These are phyloP conservation scores for Neostethus bicornis DNA, from an alignment of 2,797 vertebrate species.

Conservation along the genomic window DNA sequence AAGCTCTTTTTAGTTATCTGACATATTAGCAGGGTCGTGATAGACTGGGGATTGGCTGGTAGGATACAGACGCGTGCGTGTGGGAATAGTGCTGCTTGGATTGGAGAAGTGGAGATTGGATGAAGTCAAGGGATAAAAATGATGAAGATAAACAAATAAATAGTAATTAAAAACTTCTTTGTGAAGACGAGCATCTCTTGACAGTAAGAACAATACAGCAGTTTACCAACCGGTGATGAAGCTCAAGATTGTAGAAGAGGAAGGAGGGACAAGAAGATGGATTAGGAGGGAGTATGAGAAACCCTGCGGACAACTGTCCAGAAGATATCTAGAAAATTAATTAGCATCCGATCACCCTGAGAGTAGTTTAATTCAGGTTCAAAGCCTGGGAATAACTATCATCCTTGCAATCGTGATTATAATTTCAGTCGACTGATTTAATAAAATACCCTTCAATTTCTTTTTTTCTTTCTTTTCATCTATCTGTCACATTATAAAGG, in stretches of 20 bases:
- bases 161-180: slow-evolving; percentile 12
- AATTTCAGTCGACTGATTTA: slow-evolving; percentile 66
- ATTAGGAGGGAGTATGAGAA: slow-evolving; percentile 9
- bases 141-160: slow-evolving; percentile 34
- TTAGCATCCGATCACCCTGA: slow-evolving; percentile 54
- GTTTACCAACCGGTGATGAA: slow-evolving; percentile 6
- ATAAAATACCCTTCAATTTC: slow-evolving; percentile 42
- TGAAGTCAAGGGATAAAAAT: slow-evolving; percentile 39
- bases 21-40: slow-evolving; percentile 64
- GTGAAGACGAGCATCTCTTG: slow-evolving; percentile 13
- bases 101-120: slow-evolving; percentile 27
- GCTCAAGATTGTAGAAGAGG: background rate
- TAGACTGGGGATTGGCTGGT: slow-evolving; percentile 35
- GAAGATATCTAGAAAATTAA: slow-evolving; percentile 13
- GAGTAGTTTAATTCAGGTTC: slow-evolving; percentile 62
- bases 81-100: slow-evolving; percentile 48
- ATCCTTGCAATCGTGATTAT: slow-evolving; percentile 68
- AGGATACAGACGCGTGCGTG: slow-evolving; percentile 43
- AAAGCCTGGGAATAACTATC: slow-evolving; percentile 58
- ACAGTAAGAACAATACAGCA: slow-evolving; percentile 18
- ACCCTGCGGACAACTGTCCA: slow-evolving; percentile 4
- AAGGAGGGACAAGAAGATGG: slow-evolving; percentile 6
- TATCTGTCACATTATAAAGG: slow-evolving; percentile 53
- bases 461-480: slow-evolving; percentile 33
- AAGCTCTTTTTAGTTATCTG: slow-evolving; percentile 61